A percentile compares a stretch with the other conserved stretches of the same genome.
Conservation (phyloP, 2,113 vertebrate genomes). For the Neodon shergylaensis region DNA sequence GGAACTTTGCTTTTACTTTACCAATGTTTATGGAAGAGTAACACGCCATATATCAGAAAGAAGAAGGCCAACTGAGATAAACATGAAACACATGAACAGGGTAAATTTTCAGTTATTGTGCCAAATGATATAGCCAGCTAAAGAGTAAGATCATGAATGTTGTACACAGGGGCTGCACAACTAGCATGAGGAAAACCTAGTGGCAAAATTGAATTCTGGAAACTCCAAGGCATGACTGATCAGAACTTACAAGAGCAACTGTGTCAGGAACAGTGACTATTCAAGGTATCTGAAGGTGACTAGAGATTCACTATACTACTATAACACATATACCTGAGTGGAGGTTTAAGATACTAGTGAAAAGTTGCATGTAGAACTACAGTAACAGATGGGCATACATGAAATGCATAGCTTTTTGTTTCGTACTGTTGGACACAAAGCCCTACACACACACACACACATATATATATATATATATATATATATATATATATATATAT, state of each 20-base stretch:
- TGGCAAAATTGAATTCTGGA: neutral
- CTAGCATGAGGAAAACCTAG: neutral
- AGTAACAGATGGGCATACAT: neutral
- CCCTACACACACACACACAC: too few relatives aligned
- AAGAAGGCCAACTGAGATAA: neutral
- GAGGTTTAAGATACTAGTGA: neutral
- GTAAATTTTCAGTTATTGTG: neutral
- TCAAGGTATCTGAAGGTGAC: neutral
- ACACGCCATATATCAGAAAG: neutral
- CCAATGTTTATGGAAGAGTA: neutral
- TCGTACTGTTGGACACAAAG: neutral
- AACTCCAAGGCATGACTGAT: neutral
- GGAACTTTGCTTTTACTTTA: neutral
- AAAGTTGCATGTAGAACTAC: neutral
- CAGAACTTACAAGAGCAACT: neutral
- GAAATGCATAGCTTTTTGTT: neutral
- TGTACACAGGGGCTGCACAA: neutral
- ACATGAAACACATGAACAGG: neutral
- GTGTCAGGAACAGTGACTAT: neutral
- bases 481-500: too few relatives aligned
- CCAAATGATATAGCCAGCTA: neutral
- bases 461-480: too few relatives aligned
- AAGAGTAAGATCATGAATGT: neutral
- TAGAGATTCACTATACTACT: neutral
- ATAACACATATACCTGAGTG: neutral